phyloP scores from a whole-genome alignment of 2,888 invertebrate genomes.

The Anthophora plumipes region DNA sequence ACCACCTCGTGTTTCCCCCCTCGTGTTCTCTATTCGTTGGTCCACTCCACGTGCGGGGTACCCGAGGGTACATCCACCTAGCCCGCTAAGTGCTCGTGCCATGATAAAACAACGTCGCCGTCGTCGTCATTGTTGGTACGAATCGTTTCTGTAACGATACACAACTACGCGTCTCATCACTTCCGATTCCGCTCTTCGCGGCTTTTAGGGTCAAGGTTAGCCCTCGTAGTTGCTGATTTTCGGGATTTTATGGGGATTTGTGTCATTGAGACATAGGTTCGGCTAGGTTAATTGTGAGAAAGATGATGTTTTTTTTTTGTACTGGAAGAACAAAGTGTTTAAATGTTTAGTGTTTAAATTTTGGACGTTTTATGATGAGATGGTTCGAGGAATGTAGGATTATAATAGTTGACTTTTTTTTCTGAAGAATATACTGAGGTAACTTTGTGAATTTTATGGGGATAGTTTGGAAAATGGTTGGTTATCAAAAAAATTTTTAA shows the following conservation, averaged over 20 bases:
- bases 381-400: too few relatives aligned
- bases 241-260: not conserved
- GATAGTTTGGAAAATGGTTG: not conserved
- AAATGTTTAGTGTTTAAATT: not conserved
- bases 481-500: not conserved
- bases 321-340: too few relatives aligned
- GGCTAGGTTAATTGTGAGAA: too few relatives aligned
- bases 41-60: conserved; percentile 36
- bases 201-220: conserved; percentile 65
- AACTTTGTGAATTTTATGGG: not conserved
- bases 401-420: too few relatives aligned
- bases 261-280: too few relatives aligned
- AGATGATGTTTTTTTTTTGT: too few relatives aligned
- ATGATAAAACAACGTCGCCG: conserved; percentile 38
- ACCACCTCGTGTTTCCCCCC: conserved; percentile 53
- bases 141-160: conserved; percentile 31
- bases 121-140: not conserved
- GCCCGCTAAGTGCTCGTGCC: conserved; percentile 35
- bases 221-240: not conserved
- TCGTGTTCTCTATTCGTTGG: conserved; percentile 18
- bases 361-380: too few relatives aligned
- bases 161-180: conserved; percentile 20
- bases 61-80: conserved; percentile 67
- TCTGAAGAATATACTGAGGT: too few relatives aligned
- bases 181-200: conserved; percentile 65